Evolutionary conservation across 2,888 invertebrate species (phyloP).

Genomic region (Athalia rosae): DNA sequence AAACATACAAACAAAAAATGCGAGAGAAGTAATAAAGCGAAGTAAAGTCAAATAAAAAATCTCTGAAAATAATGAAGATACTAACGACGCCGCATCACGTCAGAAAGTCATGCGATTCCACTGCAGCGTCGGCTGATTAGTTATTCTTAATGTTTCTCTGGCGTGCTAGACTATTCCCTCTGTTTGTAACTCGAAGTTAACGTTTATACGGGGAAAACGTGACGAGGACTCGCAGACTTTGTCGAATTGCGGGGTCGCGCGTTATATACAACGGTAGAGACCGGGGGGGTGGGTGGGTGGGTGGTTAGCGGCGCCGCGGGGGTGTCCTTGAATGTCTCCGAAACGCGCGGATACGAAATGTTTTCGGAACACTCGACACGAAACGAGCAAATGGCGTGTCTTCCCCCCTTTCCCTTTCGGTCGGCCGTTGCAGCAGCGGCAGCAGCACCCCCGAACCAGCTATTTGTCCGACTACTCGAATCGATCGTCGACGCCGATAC

Average conservation of each 20-base stretch:
- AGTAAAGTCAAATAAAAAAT: no score
- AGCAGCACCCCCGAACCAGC: slow-evolving; percentile 32
- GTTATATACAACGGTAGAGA: no score
- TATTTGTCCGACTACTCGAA: slow-evolving; percentile 35
- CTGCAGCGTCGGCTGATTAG: background rate
- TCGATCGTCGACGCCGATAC: slow-evolving; percentile 12
- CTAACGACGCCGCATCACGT: background rate
- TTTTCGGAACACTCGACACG: slow-evolving; percentile 29
- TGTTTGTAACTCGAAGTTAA: no score
- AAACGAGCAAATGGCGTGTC: slow-evolving; percentile 41
- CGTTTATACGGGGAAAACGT: no score
- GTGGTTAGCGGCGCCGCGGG: slow-evolving; percentile 5
- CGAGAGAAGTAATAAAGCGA: no score
- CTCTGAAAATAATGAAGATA: no score
- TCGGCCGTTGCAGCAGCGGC: background rate
- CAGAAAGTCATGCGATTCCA: background rate
- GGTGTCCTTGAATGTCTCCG: slow-evolving; percentile 31
- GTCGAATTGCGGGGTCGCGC: no score
- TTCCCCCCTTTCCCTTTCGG: slow-evolving; percentile 7
- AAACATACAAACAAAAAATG: no score
- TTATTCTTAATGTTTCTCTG: background rate
- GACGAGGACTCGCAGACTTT: no score
- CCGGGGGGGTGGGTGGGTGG: no score
- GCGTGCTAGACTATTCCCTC: background rate
- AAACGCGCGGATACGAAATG: slow-evolving; percentile 29